Evolutionary conservation across 1,140 invertebrate genomes (phyloP), one percentile per base, ranked within the genome.

Genomic region (Hypothenemus hampei): DNA sequence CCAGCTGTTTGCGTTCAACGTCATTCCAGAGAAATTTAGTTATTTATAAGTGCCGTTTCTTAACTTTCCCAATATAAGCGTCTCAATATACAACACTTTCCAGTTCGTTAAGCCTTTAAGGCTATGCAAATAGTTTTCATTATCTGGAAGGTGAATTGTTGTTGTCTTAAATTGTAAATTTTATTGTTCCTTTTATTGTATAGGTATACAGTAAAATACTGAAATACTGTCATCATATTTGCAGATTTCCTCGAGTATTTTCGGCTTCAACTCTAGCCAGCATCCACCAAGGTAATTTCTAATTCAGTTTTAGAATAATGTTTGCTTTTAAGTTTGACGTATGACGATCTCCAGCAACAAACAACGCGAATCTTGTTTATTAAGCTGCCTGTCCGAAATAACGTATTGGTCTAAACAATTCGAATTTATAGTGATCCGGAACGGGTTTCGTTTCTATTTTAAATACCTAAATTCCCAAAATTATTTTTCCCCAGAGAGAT

Each of bases 221-320:
- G n/a, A 29, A 29, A 29, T 29, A 29, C n/a, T 29, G 6, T 7
- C n/a, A n/a, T 29, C 15, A 40, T 40, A 40, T 61, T 66, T 68
- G 18, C 61, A 72, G 70, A 69, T 68, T 72, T 68, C 70, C 70
- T 65, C 68, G 70, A 68, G 70, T 70, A 53, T 69, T 72, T 54
- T 65, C 70, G 37, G 64, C 58, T 50, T 63, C 69, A 20, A 63
- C 64, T 41, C 62, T 70, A 53, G 67, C 69, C 43, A 69, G 64
- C 57, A 66, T 70, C 53, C 70, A 72, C 55, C 70, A 68, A 72
- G 70, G 70, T 72, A 63, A 53, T 7, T 43, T 37, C 6, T n/a
- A 11, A 16, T 37, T 10, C 7, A 37, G 15, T 37, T 37, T 11
- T n/a, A 15, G 35, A 10, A 43, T 23, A 43, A 18, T 7, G 26